Conservation (phyloP, 2,888 invertebrate genomes). For the Trypoxylon attenuatum region DNA sequence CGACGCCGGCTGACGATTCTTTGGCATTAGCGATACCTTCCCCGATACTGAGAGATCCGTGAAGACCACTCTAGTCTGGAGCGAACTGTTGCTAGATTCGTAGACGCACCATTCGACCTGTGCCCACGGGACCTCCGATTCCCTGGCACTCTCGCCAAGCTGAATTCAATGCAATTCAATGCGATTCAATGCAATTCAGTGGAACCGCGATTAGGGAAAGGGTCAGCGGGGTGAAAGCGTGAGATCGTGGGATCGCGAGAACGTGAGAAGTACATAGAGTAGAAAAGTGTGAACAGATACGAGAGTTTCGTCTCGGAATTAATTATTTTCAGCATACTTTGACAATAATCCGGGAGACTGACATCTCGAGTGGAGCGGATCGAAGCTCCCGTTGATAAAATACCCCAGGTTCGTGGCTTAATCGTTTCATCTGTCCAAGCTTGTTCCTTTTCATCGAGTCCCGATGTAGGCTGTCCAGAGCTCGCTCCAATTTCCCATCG, state of each 20-base stretch:
- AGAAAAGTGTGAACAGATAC: not conserved
- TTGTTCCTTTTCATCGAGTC: constrained; percentile 62
- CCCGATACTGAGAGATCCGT: constrained; percentile 88
- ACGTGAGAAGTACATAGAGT: no score
- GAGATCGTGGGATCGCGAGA: no score
- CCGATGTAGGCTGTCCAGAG: constrained; percentile 66
- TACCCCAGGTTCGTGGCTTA: constrained; percentile 59
- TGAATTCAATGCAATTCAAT: no score
- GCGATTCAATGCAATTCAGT: no score
- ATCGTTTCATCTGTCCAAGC: constrained; percentile 62
- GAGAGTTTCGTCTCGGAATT: no score
- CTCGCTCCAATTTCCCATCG: constrained; percentile 68
- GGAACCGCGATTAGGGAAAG: no score
- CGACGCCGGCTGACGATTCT: constrained; percentile 50
- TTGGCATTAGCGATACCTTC: constrained; percentile 78
- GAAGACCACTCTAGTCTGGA: constrained; percentile 86
- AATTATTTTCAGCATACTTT: constrained; percentile 59
- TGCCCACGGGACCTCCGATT: constrained; percentile 61
- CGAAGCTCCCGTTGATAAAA: constrained; percentile 67
- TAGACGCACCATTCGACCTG: constrained; percentile 86
- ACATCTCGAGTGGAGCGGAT: constrained; percentile 70
- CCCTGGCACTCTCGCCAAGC: constrained; percentile 60
- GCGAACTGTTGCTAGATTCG: constrained; percentile 83
- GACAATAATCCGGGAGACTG: constrained; percentile 64
- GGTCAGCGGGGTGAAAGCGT: no score